Evolutionary conservation across 1,140 invertebrate species (phyloP).

Genomic region (Varroa destructor): DNA sequence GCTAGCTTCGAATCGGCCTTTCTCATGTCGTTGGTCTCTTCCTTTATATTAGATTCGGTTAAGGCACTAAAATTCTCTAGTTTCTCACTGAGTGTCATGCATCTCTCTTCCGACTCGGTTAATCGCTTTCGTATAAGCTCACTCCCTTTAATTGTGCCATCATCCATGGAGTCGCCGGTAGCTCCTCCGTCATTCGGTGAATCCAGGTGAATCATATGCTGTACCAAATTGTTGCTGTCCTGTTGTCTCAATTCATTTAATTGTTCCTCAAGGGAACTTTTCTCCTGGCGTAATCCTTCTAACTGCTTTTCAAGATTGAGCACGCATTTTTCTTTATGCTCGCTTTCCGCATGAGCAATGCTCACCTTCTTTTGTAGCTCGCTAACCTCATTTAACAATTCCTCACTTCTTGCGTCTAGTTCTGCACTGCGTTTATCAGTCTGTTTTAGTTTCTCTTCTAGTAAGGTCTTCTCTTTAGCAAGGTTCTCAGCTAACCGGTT

Average conservation of each 20-base stretch:
- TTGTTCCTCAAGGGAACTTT: too few species aligned
- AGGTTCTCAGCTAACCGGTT: too few species aligned
- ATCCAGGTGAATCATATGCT: too few species aligned
- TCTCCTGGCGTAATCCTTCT: too few species aligned
- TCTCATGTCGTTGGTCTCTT: conserved; percentile 28
- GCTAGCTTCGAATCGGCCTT: conserved; percentile 34
- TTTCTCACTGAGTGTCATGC: conserved; percentile 34
- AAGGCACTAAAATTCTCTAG: conserved; percentile 37
- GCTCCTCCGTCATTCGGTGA: not conserved
- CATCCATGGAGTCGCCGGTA: not conserved
- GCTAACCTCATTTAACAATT: too few species aligned
- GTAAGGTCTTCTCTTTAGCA: not conserved
- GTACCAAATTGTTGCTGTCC: too few species aligned
- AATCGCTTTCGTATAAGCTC: not conserved
- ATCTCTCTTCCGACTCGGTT: not conserved
- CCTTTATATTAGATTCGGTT: conserved; percentile 27
- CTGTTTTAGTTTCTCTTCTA: conserved; percentile 30
- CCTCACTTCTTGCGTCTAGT: too few species aligned
- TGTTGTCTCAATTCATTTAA: too few species aligned
- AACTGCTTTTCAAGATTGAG: too few species aligned
- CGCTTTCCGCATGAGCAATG: too few species aligned
- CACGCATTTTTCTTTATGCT: too few species aligned
- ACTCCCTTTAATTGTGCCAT: conserved; percentile 25
- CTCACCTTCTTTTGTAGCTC: too few species aligned
- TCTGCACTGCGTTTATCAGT: not conserved